Percentiles rank a stretch among this genome's conserved stretches.
Evolutionary conservation across 2,113 vertebrate genomes (phyloP).

Genomic region (Mormyrus lacerda): DNA sequence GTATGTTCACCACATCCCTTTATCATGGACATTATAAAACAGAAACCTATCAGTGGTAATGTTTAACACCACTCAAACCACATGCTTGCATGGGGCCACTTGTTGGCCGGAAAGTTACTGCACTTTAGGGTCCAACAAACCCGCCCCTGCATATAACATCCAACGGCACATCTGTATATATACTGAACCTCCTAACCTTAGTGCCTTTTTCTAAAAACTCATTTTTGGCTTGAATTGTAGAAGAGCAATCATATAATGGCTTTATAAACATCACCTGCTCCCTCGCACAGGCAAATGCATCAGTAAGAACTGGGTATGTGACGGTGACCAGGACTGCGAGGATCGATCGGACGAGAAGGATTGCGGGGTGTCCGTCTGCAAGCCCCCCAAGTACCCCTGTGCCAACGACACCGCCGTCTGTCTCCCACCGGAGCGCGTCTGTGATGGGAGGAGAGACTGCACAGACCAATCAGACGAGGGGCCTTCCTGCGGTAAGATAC

Average conservation of each 20-base stretch:
- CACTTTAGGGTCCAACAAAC: not conserved
- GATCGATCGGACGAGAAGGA: conserved; percentile 93
- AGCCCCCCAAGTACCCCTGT: conserved; percentile 92
- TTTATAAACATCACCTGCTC: not conserved
- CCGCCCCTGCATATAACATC: not conserved
- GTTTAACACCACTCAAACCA: not conserved
- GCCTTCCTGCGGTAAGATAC: conserved; percentile 78
- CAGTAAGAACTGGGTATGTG: conserved; percentile 96
- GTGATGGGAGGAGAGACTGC: conserved; percentile 87
- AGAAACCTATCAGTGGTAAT: not conserved
- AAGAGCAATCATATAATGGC: not conserved
- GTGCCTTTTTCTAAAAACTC: not conserved
- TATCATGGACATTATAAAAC: not conserved
- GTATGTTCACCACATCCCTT: not conserved
- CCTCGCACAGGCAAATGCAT: conserved; percentile 82
- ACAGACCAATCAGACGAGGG: conserved; percentile 92
- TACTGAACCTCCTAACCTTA: not conserved
- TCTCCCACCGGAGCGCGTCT: conserved; percentile 88
- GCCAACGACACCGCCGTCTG: conserved; percentile 85
- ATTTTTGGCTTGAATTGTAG: not conserved
- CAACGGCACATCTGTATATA: not conserved
- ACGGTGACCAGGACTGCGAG: conserved; percentile 96
- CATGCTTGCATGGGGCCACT: not conserved
- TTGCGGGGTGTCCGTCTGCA: conserved; percentile 80
- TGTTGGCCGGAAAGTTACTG: not conserved